Evolutionary conservation across 2,888 invertebrate genomes (phyloP), one percentile per base, ranked within the genome.

Genomic region (Platycnemis pennipes): DNA sequence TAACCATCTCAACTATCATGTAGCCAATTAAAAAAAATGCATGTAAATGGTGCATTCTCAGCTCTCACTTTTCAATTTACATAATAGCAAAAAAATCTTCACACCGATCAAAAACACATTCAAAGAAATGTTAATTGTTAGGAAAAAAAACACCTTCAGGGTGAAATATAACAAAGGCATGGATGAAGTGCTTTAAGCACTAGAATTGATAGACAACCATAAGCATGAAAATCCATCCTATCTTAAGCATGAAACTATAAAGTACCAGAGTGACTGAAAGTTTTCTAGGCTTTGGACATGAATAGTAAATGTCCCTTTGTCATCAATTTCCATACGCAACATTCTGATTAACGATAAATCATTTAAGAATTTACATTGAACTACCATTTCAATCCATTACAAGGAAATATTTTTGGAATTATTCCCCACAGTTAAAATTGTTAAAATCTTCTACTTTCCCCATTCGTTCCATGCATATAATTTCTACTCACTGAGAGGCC

Each of bases 41-140:
- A 91, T 91, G 91, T 91, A 91, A 91, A 91, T 69, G 91, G 91
- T 91, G 91, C 91, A 91, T 91, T 91, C 63, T 63, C 26, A 91
- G 69, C 44, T 69, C n/a, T 45, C 87, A 91, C 19, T 53, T 87
- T 44, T 45, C 87, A 44, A 91, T 26, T 91, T n/a, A 16, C 42
- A 0, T n/a, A 63, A 91, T 19, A 87, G n/a, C 87, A 87, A 86
- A 42, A 44, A 89, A n/a, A 91, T 63, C n/a, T 63, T 44, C 44
- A 44, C 42, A n/a, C 37, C 4, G 26, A 44, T 56, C 3, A 44
- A n/a, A 63, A 91, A 56, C 26, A 69, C 26, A 69, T 31, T 42
- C 44, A 88, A 88, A 88, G 0, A n/a, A 46, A 49, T 13, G 53
- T 37, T 44, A 63, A 63, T 44, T n/a, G 22, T 26, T 63, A 16